Base-by-base conservation (phyloP, 2,797 vertebrate genomes). In the Myotis planiceps region DNA sequence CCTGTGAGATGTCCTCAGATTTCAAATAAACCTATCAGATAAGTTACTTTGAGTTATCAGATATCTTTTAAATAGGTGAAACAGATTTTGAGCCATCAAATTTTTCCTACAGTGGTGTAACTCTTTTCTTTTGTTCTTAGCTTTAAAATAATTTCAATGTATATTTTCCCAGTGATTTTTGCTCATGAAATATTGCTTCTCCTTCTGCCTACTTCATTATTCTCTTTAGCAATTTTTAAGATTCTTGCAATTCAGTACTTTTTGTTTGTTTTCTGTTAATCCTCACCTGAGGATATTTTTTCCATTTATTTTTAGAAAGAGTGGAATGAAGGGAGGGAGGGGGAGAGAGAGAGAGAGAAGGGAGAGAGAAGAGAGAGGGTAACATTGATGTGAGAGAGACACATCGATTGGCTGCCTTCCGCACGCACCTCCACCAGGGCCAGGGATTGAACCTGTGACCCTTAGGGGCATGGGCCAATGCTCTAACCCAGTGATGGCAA, bases 91-190 rank as follows among this genome's bases (percentile, higher is more conserved):
- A 79, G 45, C 25, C 32, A 34, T 66, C 12, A 34, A 2, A 49
- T 75, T 86, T 81, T 39, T 93, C 34, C 9, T 79, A 5, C 18
- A 47, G 29, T 75, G 84, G 25, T 37, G 49, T 82, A 71, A 76
- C 14, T 42, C 45, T 42, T 2, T 81, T 60, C 16, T 80, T 82
- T 27, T 76, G 16, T 86, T 86, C n/a, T 69, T 76, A 83, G n/a
- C 42, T 94, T 89, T 88, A 60, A 85, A 94, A 79, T 82, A 83
- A 86, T 60, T n/a, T 90, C 63, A 92, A 34, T 29, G 71, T 79
- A 42, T 9, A n/a, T 42, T 90, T 84, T 68, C 19, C 55, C 42
- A 82, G 0, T 81, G 45, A 92, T 53, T 90, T 79, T 96, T 89
- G 21, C 37, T 83, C 14, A 68, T 58, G 90, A 91, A 75, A 45